Conservation (phyloP, 2,888 invertebrate species). For the Diachrysia chrysitis region DNA sequence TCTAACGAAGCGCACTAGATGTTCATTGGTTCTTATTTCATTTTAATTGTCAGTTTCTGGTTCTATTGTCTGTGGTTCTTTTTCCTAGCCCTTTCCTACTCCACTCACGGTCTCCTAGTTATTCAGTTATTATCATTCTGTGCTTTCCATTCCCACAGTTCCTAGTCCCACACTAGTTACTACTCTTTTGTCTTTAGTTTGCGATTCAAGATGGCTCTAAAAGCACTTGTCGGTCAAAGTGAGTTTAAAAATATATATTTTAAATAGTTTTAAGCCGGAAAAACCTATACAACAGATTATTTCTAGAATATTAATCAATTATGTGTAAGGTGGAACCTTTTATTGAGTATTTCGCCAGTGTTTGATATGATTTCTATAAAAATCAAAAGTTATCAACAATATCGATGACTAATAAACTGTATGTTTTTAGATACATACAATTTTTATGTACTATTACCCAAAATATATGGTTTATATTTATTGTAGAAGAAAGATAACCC, state of each 20-base stretch:
- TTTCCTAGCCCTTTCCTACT: neutral
- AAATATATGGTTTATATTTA: neutral
- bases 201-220: conserved; percentile 94
- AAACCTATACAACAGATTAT: neutral
- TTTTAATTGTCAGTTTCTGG: neutral
- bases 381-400: conserved; percentile 49
- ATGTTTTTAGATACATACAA: conserved; percentile 40
- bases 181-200: conserved; percentile 69
- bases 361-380: conserved; percentile 23
- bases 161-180: conserved; percentile 7
- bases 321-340: neutral
- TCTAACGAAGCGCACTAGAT: no score
- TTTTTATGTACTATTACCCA: conserved; percentile 29
- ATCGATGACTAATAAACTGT: conserved; percentile 72
- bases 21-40: neutral
- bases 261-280: conserved; percentile 20
- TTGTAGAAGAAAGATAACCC: neutral
- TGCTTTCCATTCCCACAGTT: neutral
- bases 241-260: conserved; percentile 86
- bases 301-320: neutral
- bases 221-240: conserved; percentile 96
- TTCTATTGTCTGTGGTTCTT: neutral
- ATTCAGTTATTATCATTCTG: no score
- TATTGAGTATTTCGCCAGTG: conserved; percentile 3
- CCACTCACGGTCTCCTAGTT: no score